Percentiles rank a stretch among this genome's conserved stretches.
These are phyloP conservation scores for Pycnomerus fuliginosus DNA, from an alignment of 2,888 invertebrate species.

Conservation along the genomic window DNA sequence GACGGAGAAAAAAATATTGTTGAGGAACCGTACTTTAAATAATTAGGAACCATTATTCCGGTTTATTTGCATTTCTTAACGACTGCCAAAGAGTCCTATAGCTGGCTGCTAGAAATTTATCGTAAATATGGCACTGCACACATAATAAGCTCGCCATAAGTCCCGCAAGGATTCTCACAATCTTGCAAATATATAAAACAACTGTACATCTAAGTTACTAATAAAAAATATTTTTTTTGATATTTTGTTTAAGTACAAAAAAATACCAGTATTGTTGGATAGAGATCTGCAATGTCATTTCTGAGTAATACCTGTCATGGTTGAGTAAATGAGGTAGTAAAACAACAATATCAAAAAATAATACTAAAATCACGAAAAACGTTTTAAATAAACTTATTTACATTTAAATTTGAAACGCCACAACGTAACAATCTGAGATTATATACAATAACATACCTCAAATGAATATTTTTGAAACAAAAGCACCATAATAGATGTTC, in stretches of 20 bases:
- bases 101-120: constrained; percentile 18
- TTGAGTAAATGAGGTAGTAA: constrained; percentile 42
- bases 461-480: constrained; percentile 32
- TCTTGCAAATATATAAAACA: constrained; percentile 37
- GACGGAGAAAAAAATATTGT: constrained; percentile 42
- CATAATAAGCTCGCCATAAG: constrained; percentile 46
- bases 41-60: constrained; percentile 52
- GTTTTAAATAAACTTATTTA: constrained; percentile 9
- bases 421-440: constrained; percentile 30
- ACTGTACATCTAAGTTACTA: constrained; percentile 37
- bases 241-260: constrained; percentile 45
- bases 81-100: constrained; percentile 46
- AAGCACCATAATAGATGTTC: constrained; percentile 36
- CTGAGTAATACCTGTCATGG: constrained; percentile 23
- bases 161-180: constrained; percentile 36
- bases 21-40: constrained; percentile 52
- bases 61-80: constrained; percentile 52
- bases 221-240: constrained; percentile 33
- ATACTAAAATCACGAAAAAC: constrained; percentile 35
- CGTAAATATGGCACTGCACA: constrained; percentile 48
- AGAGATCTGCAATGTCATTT: constrained; percentile 38
- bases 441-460: constrained; percentile 41
- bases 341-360: constrained; percentile 43
- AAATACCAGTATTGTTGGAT: constrained; percentile 42
- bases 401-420: constrained; percentile 29